Conservation (phyloP, 2,888 invertebrate genomes). For the Apamea crenata region DNA sequence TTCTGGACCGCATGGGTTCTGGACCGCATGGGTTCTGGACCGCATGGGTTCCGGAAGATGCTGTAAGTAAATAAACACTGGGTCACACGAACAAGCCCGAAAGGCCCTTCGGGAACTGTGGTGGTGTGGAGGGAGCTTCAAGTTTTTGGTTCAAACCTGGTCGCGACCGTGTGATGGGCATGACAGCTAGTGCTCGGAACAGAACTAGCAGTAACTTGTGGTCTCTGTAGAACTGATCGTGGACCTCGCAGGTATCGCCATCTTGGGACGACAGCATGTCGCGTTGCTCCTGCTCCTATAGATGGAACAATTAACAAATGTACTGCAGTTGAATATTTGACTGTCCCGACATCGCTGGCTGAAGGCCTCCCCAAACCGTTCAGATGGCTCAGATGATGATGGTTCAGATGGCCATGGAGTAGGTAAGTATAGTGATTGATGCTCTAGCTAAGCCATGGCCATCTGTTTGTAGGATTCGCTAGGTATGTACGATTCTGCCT, state of each 20-base stretch:
- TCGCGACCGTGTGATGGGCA: constrained; percentile 91
- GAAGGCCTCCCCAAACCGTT: neutral
- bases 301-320: neutral
- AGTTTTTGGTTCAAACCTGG: constrained; percentile 81
- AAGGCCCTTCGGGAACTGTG: neutral
- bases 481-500: neutral
- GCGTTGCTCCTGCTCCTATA: constrained; percentile 87
- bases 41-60: neutral
- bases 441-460: neutral
- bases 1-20: too few species aligned
- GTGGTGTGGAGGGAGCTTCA: neutral
- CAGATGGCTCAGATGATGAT: neutral
- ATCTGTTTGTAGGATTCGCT: neutral
- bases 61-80: neutral
- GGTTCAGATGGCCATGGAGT: neutral
- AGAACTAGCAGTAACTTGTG: constrained; percentile 91
- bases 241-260: constrained; percentile 90
- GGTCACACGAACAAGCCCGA: neutral
- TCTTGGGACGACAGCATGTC: constrained; percentile 89
- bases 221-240: constrained; percentile 92
- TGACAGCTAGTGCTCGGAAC: constrained; percentile 92
- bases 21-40: too few species aligned
- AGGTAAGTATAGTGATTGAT: neutral
- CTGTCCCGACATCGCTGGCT: neutral
- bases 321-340: neutral